Base-by-base conservation (phyloP, 2,113 vertebrate genomes). In the Eurystomus gularis region DNA sequence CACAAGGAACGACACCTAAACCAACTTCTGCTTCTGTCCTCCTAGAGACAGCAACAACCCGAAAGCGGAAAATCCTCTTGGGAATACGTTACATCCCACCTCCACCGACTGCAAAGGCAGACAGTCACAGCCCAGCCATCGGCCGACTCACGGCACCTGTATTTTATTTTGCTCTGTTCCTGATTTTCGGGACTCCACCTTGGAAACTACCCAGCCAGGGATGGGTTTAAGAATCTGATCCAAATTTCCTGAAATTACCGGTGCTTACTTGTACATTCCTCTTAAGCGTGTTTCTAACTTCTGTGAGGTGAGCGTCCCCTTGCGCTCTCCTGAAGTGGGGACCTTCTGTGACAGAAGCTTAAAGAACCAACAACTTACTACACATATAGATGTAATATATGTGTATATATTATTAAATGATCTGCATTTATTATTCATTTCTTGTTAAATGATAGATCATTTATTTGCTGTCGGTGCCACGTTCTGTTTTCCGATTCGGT, bases 101-200 rank as follows among this genome's bases (percentile, higher is more conserved):
- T 62, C 16, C 70, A 31, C 2, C 37, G 44, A 23, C 58, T 2
- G 21, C 29, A 84, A 62, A 44, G 7, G 28, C 64, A 72, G 46
- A 40, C 4, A 35, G 58, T 5, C 37, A 40, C 57, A 87, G 51
- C 20, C 18, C 33, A 81, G 16, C 17, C 72, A 76, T 0, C 1
- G 3, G 33, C 0, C 0, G 66, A 37, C 15, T 21, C 13, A 18
- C 0, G 3, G 37, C 46, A 55, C 17, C 12, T 42, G 19, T 5
- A 17, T 46, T 91, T 78, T 28, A 82, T 68, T 84, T 61, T 80
- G 25, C 25, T 61, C 29, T 84, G 18, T 29, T 69, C 13, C n/a
- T 84, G 40, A 3, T 4, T 79, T 77, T 85, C 65, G 86, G 65
- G 15, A 71, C 25, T 66, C 40, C 26, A 31, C 37, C 18, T n/a